Percentiles rank a stretch among this genome's conserved stretches.
Evolutionary conservation across 2,797 vertebrate species (phyloP).

Genomic region (Valencia hispanica): DNA sequence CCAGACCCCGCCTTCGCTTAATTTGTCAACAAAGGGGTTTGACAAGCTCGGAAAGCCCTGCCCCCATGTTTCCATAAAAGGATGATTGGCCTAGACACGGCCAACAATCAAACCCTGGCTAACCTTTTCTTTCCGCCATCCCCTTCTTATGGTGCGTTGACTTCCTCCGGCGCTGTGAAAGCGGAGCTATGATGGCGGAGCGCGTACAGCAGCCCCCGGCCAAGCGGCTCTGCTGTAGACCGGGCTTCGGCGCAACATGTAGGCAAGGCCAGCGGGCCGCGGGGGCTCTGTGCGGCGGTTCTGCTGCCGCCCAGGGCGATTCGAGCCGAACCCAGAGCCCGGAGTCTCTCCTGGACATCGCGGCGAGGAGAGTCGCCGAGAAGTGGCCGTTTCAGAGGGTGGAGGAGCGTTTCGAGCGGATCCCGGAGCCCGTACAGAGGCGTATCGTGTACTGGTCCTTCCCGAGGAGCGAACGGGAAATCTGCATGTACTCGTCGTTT

Average conservation of each 20-base stretch:
- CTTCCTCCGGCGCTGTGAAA: constrained; percentile 90
- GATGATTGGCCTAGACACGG: constrained; percentile 69
- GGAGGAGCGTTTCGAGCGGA: constrained; percentile 95
- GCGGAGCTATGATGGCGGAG: constrained; percentile 98
- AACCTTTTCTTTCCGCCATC: constrained; percentile 73
- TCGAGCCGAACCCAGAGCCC: constrained; percentile 89
- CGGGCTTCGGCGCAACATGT: constrained; percentile 86
- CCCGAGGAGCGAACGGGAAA: constrained; percentile 93
- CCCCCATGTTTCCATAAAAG: constrained; percentile 78
- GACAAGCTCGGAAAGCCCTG: constrained; percentile 65
- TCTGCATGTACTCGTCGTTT: constrained; percentile 98
- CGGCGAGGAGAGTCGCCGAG: constrained; percentile 92
- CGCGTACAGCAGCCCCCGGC: constrained; percentile 92
- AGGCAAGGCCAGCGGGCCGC: constrained; percentile 87
- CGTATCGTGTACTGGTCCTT: constrained; percentile 98
- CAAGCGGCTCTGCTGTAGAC: constrained; percentile 95
- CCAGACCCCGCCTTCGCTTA: constrained; percentile 66
- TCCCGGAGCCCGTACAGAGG: constrained; percentile 95
- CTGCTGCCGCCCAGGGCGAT: constrained; percentile 77
- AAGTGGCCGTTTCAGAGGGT: constrained; percentile 97
- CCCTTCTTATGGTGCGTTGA: constrained; percentile 90
- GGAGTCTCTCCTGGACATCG: constrained; percentile 93
- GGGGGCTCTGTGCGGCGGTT: constrained; percentile 76
- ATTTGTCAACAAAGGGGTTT: constrained; percentile 81
- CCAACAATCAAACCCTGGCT: constrained; percentile 64